Conservation (phyloP, 1,140 invertebrate genomes). For the Drosophila ambigua region DNA sequence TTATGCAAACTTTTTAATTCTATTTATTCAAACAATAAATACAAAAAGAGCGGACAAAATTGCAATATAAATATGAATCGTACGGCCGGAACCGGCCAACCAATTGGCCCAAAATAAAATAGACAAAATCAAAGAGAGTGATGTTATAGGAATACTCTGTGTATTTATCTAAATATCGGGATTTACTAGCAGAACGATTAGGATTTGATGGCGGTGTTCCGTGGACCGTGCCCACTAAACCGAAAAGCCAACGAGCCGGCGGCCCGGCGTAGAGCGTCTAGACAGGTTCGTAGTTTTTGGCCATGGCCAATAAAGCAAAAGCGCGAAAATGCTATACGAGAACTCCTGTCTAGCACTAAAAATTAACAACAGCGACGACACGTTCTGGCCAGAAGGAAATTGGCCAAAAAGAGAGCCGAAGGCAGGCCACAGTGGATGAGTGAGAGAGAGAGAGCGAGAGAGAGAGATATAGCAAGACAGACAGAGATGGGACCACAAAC, state of each 20-base stretch:
- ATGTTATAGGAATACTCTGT: conserved; percentile 1
- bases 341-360: conserved; percentile 59
- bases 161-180: no score
- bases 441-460: no score
- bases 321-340: conserved; percentile 39
- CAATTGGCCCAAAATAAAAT: conserved; percentile 63
- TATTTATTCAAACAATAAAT: conserved; percentile 47
- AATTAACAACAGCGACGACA: conserved; percentile 79
- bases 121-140: conserved; percentile 17
- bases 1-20: conserved; percentile 63
- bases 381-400: conserved; percentile 47
- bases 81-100: conserved; percentile 27
- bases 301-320: conserved; percentile 78
- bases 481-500: not conserved
- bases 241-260: conserved; percentile 28
- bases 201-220: not conserved
- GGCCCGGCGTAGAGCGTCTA: conserved; percentile 52
- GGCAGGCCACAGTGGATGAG: conserved; percentile 13
- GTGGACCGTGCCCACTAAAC: not conserved
- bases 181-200: conserved; percentile 23
- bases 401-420: conserved; percentile 42
- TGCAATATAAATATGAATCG: conserved; percentile 35
- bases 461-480: conserved; percentile 11
- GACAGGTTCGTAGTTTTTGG: conserved; percentile 49
- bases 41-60: conserved; percentile 35